Evolutionary conservation across 2,797 vertebrate species (phyloP), one percentile per base, ranked within the genome.

Genomic region (Enteromius afrohamiltoni): DNA sequence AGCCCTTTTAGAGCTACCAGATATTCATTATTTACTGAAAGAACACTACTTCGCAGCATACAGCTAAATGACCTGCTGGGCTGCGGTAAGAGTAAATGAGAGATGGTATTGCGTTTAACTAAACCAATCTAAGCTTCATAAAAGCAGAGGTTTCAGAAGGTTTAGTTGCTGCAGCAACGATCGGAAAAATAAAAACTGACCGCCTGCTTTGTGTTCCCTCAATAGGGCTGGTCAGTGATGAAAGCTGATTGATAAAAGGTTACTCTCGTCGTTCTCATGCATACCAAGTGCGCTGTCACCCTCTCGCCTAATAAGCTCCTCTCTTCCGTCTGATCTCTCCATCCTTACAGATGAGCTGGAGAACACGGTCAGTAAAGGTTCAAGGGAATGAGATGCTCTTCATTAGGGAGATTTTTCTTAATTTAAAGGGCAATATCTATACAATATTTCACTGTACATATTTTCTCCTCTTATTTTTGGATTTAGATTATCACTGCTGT

Each of bases 11-110:
- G 31, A 26, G 8, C 69, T 82, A 34, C 77, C 67, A 78, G 67
- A 77, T 76, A 84, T 80, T 80, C 80, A 86, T 86, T 83, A 84
- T 86, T 86, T 69, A 86, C 45, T 70, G 64, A 74, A 71, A 74
- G 62, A 47, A 75, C 55, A 74, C 79, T 29, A 82, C 77, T 80
- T 77, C 82, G 69, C 70, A 34, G 51, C 65, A 71, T 70, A 64
- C 69, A 29, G 40, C 47, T 86, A 82, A 84, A 84, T 67, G 82
- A 70, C 76, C 83, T 37, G 64, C 77, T 70, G 80, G 67, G 49
- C 81, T 81, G 62, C 21, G 42, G 69, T 49, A 17, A 21, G 13
- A 73, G 79, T 84, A 88, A 86, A 86, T 84, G 85, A 84, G 68
- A 82, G 51, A 79, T 17, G 34, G 45, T 74, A 47, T 65, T 65